These are phyloP conservation scores for Centrocercus urophasianus DNA, from an alignment of 2,113 vertebrate genomes.

Conservation along the genomic window DNA sequence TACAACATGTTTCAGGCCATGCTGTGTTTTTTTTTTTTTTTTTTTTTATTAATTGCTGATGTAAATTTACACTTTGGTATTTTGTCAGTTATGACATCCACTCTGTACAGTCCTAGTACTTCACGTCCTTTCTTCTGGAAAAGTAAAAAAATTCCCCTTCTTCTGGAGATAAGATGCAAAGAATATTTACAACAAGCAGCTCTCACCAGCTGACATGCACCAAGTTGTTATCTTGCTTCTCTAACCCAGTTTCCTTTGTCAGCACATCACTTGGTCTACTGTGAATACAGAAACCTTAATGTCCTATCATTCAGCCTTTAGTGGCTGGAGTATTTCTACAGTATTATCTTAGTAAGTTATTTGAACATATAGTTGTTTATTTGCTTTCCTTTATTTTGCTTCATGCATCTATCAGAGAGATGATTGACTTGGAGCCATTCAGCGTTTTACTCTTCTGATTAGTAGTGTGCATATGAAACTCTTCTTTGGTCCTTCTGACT, in stretches of 20 bases:
- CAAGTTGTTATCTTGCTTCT: background rate
- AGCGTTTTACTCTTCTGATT: background rate
- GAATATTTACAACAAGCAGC: background rate
- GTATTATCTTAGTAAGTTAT: background rate
- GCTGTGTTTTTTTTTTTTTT: background rate
- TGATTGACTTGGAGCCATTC: background rate
- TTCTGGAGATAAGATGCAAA: slow-evolving; percentile 12
- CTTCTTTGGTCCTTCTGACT: background rate
- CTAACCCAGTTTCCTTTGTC: background rate
- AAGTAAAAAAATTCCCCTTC: background rate
- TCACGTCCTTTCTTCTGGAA: background rate
- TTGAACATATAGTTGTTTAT: rapidly evolving
- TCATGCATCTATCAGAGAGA: background rate
- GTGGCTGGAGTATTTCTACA: background rate
- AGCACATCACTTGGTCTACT: background rate
- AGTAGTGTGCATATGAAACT: background rate
- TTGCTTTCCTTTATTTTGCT: background rate
- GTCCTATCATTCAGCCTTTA: background rate
- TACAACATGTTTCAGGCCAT: background rate
- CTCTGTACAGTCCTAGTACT: background rate
- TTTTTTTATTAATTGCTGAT: background rate
- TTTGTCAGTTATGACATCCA: background rate
- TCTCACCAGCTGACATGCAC: background rate
- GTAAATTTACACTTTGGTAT: background rate
- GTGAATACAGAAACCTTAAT: background rate